These are phyloP conservation scores for Euleptes europaea DNA, from an alignment of 2,113 vertebrate species.

Conservation along the genomic window DNA sequence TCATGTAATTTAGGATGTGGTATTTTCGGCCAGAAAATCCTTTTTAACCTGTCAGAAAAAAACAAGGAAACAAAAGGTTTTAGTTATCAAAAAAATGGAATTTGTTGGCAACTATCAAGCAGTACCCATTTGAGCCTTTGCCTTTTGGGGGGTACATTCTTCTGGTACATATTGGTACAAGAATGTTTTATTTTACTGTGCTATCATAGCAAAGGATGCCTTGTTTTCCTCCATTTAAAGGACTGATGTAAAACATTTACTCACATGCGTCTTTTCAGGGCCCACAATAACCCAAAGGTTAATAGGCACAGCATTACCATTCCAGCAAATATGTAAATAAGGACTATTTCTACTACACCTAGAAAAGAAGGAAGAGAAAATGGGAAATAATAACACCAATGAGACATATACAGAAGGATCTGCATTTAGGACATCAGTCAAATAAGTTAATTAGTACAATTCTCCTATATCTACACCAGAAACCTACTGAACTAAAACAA, in stretches of 20 bases:
- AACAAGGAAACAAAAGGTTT: neutral
- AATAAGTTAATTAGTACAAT: neutral
- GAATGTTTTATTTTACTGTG: neutral
- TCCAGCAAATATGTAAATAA: slow-evolving; percentile 52
- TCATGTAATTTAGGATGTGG: slow-evolving; percentile 75
- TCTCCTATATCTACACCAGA: neutral
- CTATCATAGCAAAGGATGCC: neutral
- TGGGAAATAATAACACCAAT: neutral
- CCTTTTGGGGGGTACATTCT: neutral
- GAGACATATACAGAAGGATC: neutral
- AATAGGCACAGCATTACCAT: slow-evolving; percentile 63
- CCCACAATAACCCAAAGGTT: slow-evolving; percentile 50
- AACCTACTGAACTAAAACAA: neutral
- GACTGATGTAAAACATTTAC: slow-evolving; percentile 43
- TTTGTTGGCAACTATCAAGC: neutral
- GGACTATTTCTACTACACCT: slow-evolving; percentile 66
- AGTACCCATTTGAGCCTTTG: neutral
- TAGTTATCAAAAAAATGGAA: neutral
- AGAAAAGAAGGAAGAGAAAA: slow-evolving; percentile 10
- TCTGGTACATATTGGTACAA: neutral
- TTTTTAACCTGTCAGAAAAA: slow-evolving; percentile 64
- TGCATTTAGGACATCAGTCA: neutral
- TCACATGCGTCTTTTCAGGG: slow-evolving; percentile 68
- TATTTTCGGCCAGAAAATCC: slow-evolving; percentile 72
- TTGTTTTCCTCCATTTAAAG: neutral